Percentiles rank a stretch among this genome's conserved stretches.
phyloP scores from a whole-genome alignment of 2,797 vertebrate genomes.

The Diglossa cyanea region DNA sequence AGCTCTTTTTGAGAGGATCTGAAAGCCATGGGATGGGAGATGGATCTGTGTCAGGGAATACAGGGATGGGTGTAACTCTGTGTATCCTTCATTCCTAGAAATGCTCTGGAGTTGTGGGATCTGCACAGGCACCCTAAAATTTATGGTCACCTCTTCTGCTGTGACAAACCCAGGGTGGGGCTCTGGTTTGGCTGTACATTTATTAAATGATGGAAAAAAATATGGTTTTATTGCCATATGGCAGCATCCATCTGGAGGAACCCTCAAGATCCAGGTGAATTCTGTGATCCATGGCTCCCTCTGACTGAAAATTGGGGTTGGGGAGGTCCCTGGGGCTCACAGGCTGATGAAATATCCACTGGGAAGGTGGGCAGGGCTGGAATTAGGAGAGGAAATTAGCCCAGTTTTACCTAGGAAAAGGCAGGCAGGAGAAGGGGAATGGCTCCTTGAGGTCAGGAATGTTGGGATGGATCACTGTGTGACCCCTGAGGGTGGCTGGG shows the following conservation, averaged over 20 bases:
- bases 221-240: fast-evolving
- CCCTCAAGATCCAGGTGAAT: background rate
- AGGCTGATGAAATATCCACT: background rate
- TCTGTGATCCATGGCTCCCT: background rate
- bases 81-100: background rate
- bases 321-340: background rate
- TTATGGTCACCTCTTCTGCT: background rate
- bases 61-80: background rate
- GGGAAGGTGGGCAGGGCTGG: background rate
- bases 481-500: background rate
- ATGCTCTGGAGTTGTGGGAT: fast-evolving
- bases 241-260: background rate
- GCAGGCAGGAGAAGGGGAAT: background rate
- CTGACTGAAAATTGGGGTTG: background rate
- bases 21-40: background rate
- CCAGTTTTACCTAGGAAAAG: background rate
- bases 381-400: background rate
- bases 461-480: background rate
- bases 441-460: background rate
- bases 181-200: background rate
- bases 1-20: background rate
- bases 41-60: background rate
- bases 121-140: background rate
- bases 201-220: background rate
- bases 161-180: background rate